A percentile compares a stretch with the other conserved stretches of the same genome.
These are phyloP conservation scores for Formicarius rufipectus DNA, from an alignment of 2,113 vertebrate genomes.

Conservation along the genomic window DNA sequence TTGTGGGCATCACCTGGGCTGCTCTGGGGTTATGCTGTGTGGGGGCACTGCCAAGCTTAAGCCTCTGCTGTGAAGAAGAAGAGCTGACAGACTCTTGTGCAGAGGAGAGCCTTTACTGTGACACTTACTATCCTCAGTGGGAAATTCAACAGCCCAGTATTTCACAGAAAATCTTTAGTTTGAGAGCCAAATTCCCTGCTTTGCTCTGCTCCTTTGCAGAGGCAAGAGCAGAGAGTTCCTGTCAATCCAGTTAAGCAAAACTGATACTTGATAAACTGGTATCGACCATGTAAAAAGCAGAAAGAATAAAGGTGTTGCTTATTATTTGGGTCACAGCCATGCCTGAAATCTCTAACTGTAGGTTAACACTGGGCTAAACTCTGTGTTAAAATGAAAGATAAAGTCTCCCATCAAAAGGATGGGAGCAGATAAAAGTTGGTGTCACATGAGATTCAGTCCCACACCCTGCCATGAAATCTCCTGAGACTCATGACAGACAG, in stretches of 20 bases:
- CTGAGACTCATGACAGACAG: background rate
- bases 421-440: background rate
- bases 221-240: background rate
- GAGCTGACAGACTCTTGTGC: background rate
- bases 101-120: background rate
- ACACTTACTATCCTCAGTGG: background rate
- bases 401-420: background rate
- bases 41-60: background rate
- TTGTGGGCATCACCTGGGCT: background rate
- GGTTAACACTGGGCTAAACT: background rate
- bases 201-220: background rate
- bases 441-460: background rate
- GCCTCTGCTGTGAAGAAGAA: background rate
- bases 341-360: background rate
- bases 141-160: background rate
- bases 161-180: background rate
- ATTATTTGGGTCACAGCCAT: background rate
- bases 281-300: fast-evolving
- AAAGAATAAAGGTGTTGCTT: background rate
- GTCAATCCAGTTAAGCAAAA: background rate
- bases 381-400: background rate
- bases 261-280: background rate
- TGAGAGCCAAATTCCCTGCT: background rate
- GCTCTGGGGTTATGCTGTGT: background rate
- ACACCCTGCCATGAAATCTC: background rate